These are phyloP conservation scores for Vanessa cardui DNA, from an alignment of 2,888 invertebrate species.

Conservation along the genomic window DNA sequence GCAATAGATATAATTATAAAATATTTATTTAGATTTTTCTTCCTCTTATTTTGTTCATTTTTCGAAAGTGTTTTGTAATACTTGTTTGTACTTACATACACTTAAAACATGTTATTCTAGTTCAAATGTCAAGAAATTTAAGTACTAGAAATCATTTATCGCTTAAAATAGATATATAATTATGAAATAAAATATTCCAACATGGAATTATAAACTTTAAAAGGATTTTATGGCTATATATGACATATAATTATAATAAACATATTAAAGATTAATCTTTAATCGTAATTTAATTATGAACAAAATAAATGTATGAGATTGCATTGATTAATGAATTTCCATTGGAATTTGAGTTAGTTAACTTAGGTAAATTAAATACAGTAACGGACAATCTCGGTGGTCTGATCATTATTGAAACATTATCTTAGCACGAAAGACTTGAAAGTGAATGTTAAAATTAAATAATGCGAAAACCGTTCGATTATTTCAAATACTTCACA, in stretches of 20 bases:
- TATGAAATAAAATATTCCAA: too few relatives aligned
- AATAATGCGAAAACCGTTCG: constrained; percentile 8
- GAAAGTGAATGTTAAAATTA: constrained; percentile 12
- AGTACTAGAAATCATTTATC: too few relatives aligned
- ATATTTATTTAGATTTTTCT: too few relatives aligned
- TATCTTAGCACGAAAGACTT: constrained; percentile 13
- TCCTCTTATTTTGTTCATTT: too few relatives aligned
- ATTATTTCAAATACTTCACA: not conserved
- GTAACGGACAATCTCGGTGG: constrained; percentile 13
- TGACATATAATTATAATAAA: not conserved
- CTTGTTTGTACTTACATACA: too few relatives aligned
- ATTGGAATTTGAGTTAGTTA: constrained; percentile 6
- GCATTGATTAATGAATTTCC: constrained; percentile 5
- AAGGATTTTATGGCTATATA: not conserved
- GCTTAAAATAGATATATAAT: too few relatives aligned
- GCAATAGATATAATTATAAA: too few relatives aligned
- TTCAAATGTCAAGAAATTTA: too few relatives aligned
- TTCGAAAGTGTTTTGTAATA: too few relatives aligned
- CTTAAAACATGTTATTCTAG: too few relatives aligned
- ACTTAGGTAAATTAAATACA: constrained; percentile 7
- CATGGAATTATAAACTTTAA: too few relatives aligned
- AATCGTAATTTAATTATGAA: not conserved
- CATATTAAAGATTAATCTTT: not conserved
- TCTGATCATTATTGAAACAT: constrained; percentile 6
- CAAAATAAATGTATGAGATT: constrained; percentile 2